Base-by-base conservation (phyloP, 2,888 invertebrate species). In the Mycogona germanica region DNA sequence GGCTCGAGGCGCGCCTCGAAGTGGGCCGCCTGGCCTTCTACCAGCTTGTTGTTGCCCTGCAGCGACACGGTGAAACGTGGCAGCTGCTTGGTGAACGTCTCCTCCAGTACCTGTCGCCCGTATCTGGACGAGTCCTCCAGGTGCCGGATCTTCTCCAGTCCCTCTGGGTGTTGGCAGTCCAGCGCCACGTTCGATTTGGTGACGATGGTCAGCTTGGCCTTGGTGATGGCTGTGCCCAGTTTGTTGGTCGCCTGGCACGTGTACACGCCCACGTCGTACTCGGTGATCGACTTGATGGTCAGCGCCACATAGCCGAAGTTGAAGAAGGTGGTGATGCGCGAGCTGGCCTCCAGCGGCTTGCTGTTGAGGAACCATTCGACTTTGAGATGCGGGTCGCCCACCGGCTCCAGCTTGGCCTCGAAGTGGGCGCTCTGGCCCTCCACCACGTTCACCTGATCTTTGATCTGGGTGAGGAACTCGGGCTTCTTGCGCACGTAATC, bases 361-460 rank as follows among this genome's bases (percentile, higher is more conserved):
- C 89, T 91, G 70, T 93, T 89, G 68, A 91, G 88, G 55, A 86
- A 78, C 92, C 93, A 95, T 72, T 91, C 89, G 38, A 93, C 89
- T 68, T 77, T 81, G 65, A 95, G 76, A 47, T 85, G 84, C 3
- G 91, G 80, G 71, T 95, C 95, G 47, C 89, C 91, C 59, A 91
- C 77, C 54, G 95, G 95, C 71, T 93, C 92, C 47, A 95, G 78
- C 60, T 92, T 82, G 62, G 92, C 91, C 75, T 95, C 95, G 66
- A 95, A 92, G 68, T 95, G 93, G 61, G 92, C 91, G 66, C 88
- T 91, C 61, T 89, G 91, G 61, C 91, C 88, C 75, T 95, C 93
- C 65, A 84, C 82, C 65, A 89, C 49, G 29, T 61, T 60, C 6
- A 55, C 53, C 45, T 59, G 57, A 44, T 57, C 87, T 70, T 85